Conservation (phyloP, 2,888 invertebrate genomes). For the Heteromurus nitidus region DNA sequence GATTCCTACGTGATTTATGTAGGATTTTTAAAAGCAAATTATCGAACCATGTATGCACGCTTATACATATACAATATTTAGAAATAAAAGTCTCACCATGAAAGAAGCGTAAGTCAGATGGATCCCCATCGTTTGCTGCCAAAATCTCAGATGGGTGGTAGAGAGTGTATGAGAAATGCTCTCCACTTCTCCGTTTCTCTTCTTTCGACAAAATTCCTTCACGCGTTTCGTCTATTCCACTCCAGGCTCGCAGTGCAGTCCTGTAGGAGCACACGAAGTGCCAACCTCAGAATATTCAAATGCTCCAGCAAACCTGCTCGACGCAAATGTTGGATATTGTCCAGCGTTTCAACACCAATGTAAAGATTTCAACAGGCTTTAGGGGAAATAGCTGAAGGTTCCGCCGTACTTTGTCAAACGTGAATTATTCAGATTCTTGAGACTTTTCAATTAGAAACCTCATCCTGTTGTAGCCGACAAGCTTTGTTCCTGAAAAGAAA, state of each 20-base stretch:
- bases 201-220: conserved; percentile 78
- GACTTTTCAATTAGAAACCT: conserved; percentile 82
- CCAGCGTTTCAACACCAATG: conserved; percentile 80
- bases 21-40: no score
- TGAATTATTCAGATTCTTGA: conserved; percentile 81
- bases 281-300: no score
- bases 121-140: conserved; percentile 82
- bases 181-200: conserved; percentile 79
- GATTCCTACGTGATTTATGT: not conserved
- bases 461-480: conserved; percentile 83
- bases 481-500: conserved; percentile 79
- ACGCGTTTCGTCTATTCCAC: conserved; percentile 82
- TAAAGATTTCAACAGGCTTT: conserved; percentile 79
- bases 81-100: conserved; percentile 78
- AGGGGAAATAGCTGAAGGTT: conserved; percentile 79
- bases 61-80: not conserved
- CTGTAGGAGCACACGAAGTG: no score
- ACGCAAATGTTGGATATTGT: conserved; percentile 77
- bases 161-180: conserved; percentile 83
- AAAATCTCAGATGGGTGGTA: conserved; percentile 83
- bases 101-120: conserved; percentile 85
- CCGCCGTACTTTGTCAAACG: conserved; percentile 79
- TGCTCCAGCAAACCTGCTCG: no score
- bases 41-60: no score
- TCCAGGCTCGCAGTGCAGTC: conserved; percentile 86